Base-by-base conservation (phyloP, 2,888 invertebrate genomes). In the Macrophya annulata region DNA sequence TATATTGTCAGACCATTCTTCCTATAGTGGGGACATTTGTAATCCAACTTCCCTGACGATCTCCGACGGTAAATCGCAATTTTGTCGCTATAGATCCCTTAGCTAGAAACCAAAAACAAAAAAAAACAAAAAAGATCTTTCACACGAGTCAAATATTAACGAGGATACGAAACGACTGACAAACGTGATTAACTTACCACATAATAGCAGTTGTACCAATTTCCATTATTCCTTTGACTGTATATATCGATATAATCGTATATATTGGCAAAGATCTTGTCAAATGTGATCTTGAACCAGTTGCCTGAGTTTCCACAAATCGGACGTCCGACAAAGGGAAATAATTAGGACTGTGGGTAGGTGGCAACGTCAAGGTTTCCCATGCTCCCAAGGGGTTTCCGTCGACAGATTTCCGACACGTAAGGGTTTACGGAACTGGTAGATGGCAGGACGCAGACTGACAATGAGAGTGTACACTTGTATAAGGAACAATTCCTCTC, bases 291-390 rank as follows among this genome's bases (percentile, higher is more conserved):
- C 37, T 68, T 17, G 81, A 62, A 62, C n/a, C 81, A 21, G 81
- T 12, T 37, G 31, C 62, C 40, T 21, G 43, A 25, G 8, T 40
- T 43, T 25, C 62, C 12, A 17, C 62, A 3, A 81, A 81, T 90
- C 89, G 89, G 88, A 89, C 89, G 89, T 89, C 88, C 89, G 91
- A 91, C 92, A 91, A 92, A 92, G 91, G 90, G 89, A 90, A 91
- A 91, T 91, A 92, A 92, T 92, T 92, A 92, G 91, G 90, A 90
- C 88, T 89, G 89, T 62, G 89, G 89, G 89, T 88, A 87, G 86
- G 87, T 88, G 88, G 89, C 87, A 85, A 87, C 90, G 91, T 91
- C 91, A 90, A 90, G 90, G 89, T 90, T 91, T 91, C 90, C 87
- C 88, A 88, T 90, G 88, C 87, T 87, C 82, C 82, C 84, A 45